Percentiles rank a stretch among this genome's conserved stretches.
These are phyloP conservation scores for Montipora capricornis DNA, from an alignment of 64 coral and sea anemone genomes.

Conservation along the genomic window DNA sequence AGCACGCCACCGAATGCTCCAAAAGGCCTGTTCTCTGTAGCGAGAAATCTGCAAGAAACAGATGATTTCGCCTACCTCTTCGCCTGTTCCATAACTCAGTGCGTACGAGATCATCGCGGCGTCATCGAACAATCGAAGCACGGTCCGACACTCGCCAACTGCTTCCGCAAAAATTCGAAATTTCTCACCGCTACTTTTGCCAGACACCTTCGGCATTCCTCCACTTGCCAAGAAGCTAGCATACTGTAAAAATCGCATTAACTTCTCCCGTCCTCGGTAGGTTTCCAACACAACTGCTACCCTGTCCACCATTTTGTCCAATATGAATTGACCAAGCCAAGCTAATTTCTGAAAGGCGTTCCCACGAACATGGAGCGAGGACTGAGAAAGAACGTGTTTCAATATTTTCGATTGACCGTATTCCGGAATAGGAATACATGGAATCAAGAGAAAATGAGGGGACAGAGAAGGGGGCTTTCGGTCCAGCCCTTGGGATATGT, in stretches of 20 bases:
- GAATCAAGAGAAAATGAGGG: too few species aligned
- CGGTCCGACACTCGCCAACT: constrained; percentile 66
- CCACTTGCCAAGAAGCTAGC: constrained; percentile 69
- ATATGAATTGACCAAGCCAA: neutral
- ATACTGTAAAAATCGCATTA: constrained; percentile 78
- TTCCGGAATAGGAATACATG: too few species aligned
- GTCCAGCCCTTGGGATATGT: too few species aligned
- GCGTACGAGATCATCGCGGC: constrained; percentile 72
- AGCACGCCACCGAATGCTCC: too few species aligned
- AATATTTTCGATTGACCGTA: too few species aligned
- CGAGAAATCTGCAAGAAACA: neutral
- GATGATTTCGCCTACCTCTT: constrained; percentile 49
- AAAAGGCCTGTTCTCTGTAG: neutral
- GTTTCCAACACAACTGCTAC: constrained; percentile 70
- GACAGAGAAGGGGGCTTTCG: too few species aligned
- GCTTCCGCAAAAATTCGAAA: constrained; percentile 53
- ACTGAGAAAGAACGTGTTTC: too few species aligned
- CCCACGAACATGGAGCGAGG: too few species aligned
- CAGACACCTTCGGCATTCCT: constrained; percentile 18
- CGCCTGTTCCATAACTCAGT: constrained; percentile 72
- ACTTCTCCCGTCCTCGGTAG: constrained; percentile 85
- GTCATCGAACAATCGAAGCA: constrained; percentile 90
- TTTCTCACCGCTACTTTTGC: constrained; percentile 30
- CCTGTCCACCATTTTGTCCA: constrained; percentile 55
- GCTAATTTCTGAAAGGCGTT: too few species aligned